Conservation (phyloP, 2,113 vertebrate genomes). For the Formicarius rufipectus region DNA sequence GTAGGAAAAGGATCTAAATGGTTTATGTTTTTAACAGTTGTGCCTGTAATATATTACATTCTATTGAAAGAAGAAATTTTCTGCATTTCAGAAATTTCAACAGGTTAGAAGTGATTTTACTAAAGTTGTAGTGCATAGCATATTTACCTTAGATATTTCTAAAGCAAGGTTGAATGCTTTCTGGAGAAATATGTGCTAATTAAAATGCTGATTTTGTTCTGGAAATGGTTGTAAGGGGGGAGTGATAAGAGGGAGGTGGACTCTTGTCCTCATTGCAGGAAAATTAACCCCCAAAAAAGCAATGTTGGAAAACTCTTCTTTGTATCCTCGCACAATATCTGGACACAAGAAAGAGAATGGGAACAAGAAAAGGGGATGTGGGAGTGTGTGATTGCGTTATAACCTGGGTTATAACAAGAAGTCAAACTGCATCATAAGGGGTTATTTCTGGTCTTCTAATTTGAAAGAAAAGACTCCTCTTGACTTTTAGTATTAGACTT, state of each 20-base stretch:
- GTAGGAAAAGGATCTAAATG: not conserved
- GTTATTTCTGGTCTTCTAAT: not conserved
- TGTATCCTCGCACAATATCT: not conserved
- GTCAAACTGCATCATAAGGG: not conserved
- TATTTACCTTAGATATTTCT: not conserved
- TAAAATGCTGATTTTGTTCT: not conserved
- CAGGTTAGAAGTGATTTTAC: not conserved
- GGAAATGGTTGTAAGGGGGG: not conserved
- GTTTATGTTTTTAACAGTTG: not conserved
- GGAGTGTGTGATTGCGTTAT: not conserved
- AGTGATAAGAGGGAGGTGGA: not conserved
- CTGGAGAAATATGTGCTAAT: not conserved
- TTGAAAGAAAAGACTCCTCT: not conserved
- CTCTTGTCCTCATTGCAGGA: not conserved
- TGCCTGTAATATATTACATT: not conserved
- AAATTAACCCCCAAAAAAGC: not conserved
- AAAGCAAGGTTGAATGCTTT: not conserved
- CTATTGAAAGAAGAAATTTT: not conserved
- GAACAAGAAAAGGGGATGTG: not conserved
- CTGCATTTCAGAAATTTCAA: not conserved
- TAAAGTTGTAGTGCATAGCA: accelerated
- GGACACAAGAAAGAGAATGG: not conserved
- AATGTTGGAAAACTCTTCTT: not conserved
- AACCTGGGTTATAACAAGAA: not conserved
- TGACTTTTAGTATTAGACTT: not conserved